phyloP scores from a whole-genome alignment of 2,888 invertebrate genomes.

The Volucella inflata region DNA sequence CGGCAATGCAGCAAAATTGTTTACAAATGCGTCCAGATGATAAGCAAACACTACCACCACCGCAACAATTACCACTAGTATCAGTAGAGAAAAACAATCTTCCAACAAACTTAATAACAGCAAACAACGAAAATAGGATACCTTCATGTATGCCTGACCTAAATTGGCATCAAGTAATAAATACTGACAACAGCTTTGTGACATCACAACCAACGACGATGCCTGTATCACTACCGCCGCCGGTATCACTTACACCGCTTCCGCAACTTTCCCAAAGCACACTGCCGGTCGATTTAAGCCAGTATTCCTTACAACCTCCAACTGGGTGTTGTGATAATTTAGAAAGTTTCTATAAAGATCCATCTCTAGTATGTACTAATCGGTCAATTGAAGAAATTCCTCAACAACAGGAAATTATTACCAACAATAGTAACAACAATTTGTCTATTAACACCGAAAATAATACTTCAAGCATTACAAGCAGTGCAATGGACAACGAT shows the following conservation, averaged over 20 bases:
- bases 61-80: background rate
- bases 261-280: no score
- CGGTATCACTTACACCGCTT: background rate
- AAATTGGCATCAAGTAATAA: background rate
- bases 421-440: conserved; percentile 9
- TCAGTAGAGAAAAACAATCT: background rate
- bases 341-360: conserved; percentile 4
- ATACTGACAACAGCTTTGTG: background rate
- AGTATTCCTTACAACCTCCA: conserved; percentile 23
- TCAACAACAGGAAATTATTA: background rate
- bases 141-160: background rate
- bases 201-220: background rate
- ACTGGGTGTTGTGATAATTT: background rate
- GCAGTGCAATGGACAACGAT: conserved; percentile 23
- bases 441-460: conserved; percentile 17
- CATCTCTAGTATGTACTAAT: conserved; percentile 13
- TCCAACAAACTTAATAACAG: background rate
- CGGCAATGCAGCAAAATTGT: conserved; percentile 45
- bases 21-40: conserved; percentile 8
- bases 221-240: background rate
- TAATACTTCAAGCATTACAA: conserved; percentile 25
- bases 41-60: no score
- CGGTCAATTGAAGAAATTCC: conserved; percentile 34
- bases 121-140: conserved; percentile 3
- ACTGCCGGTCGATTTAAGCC: conserved; percentile 46